Base-by-base conservation (phyloP, 2,113 vertebrate genomes). In the Oryzias javanicus region DNA sequence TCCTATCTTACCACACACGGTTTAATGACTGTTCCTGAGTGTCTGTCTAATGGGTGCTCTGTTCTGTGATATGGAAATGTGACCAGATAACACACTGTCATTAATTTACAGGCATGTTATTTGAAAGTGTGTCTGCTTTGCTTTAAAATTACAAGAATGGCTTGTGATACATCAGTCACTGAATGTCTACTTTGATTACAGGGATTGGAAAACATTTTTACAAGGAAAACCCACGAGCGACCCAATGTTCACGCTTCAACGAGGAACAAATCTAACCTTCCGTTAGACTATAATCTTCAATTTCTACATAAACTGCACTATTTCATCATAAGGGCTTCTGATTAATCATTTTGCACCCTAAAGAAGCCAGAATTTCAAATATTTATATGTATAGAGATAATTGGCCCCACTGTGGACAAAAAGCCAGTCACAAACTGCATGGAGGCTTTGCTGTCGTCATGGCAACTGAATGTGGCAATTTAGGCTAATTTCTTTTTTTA, bases 371-470 rank as follows among this genome's bases (percentile, higher is more conserved):
- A 40, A 49, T 8, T 1, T 48, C 57, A 1, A 14, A 25, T 73
- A 67, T 65, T 52, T 66, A 19, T 10, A 35, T 35, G 12, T 35
- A 56, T 51, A 72, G 29, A 70, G 42, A 78, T 89, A 86, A 89
- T 89, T 89, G 83, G 84, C 78, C 81, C 86, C 86, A 64, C 13
- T 59, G 82, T 49, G 84, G 52, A 67, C 15, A 12, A 48, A 27
- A 61, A 63, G 22, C 48, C 62, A 61, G 57, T 59, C 41, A 1
- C 40, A 51, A 49, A 29, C 78, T 71, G 52, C 62, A 67, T 60
- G 74, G 49, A 62, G 69, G 25, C 49, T 74, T 61, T 71, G 58
- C 60, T 41, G 86, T 88, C 69, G 60, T 75, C 86, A 89, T 86
- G 76, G 88, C 59, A 86, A 89, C 88, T 44, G 60, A 68, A 73